A percentile compares a stretch with the other conserved stretches of the same genome.
Evolutionary conservation across 2,888 invertebrate species (phyloP).

Genomic region (Agrilus biguttatus): DNA sequence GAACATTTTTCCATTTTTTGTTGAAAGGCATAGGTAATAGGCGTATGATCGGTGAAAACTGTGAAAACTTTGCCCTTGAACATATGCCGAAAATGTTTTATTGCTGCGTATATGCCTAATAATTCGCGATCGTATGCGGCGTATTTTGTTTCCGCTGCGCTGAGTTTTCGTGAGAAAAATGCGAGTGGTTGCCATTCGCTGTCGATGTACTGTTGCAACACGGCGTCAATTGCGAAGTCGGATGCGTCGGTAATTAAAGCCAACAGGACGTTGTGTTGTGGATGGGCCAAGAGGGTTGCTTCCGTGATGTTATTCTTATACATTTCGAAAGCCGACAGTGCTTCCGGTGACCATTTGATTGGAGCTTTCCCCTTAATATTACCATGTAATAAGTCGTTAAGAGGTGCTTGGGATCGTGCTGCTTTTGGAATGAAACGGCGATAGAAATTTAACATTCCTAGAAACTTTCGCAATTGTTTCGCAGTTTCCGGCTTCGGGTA

Average conservation of each 20-base stretch:
- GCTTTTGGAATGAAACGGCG: constrained; percentile 21
- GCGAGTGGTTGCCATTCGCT: constrained; percentile 21
- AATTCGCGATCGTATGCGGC: constrained; percentile 28
- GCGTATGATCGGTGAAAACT: no score
- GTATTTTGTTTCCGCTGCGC: constrained; percentile 19
- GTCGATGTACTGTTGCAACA: constrained; percentile 19
- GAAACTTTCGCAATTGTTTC: constrained; percentile 17
- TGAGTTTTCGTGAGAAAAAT: constrained; percentile 23
- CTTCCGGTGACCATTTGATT: constrained; percentile 4
- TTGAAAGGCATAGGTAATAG: no score
- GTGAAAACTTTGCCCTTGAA: constrained; percentile 21
- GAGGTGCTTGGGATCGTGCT: constrained; percentile 19
- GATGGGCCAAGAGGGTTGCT: constrained; percentile 10
- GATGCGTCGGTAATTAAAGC: constrained; percentile 24
- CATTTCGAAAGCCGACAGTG: neutral
- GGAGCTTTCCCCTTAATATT: constrained; percentile 14
- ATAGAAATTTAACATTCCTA: constrained; percentile 25
- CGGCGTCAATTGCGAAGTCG: constrained; percentile 23
- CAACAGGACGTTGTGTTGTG: constrained; percentile 12
- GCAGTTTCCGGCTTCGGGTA: constrained; percentile 16
- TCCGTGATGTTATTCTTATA: constrained; percentile 6
- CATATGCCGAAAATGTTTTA: constrained; percentile 23
- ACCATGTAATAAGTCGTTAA: constrained; percentile 17
- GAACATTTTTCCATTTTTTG: no score
- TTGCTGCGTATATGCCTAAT: constrained; percentile 21